phyloP scores from a whole-genome alignment of 2,113 vertebrate genomes.

The Condylura cristata region DNA sequence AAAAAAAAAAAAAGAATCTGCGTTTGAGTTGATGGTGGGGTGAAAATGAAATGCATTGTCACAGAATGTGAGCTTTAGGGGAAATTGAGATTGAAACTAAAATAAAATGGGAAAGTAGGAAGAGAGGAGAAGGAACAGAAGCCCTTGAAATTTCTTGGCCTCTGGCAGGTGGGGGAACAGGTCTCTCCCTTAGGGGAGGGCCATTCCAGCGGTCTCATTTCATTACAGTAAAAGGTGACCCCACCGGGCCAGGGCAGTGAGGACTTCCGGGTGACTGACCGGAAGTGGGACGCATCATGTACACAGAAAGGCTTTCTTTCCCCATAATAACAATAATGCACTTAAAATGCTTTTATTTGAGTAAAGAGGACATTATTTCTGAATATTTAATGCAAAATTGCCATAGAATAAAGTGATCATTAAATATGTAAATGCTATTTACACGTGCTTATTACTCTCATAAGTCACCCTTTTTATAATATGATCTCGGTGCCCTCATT shows the following conservation, averaged over 20 bases:
- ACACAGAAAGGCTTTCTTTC: slow-evolving; percentile 49
- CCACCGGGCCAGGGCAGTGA: neutral
- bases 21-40: neutral
- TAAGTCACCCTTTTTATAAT: slow-evolving; percentile 71
- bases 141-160: neutral
- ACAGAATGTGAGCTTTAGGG: neutral
- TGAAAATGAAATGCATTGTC: neutral
- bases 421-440: slow-evolving; percentile 81
- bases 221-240: slow-evolving; percentile 36
- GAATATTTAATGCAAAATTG: slow-evolving; percentile 82
- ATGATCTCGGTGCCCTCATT: slow-evolving; percentile 47
- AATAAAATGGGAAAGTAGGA: neutral
- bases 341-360: slow-evolving; percentile 75
- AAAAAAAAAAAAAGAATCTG: no score
- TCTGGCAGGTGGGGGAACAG: accelerated
- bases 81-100: neutral
- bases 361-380: slow-evolving; percentile 73
- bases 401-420: slow-evolving; percentile 77
- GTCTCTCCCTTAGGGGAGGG: neutral
- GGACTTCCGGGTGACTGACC: slow-evolving; percentile 36
- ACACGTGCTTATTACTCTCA: slow-evolving; percentile 63
- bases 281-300: slow-evolving; percentile 53
- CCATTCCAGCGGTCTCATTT: neutral
- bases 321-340: slow-evolving; percentile 73
- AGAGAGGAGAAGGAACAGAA: neutral